Conservation (phyloP, 2,888 invertebrate genomes). For the Sipunculus nudus region DNA sequence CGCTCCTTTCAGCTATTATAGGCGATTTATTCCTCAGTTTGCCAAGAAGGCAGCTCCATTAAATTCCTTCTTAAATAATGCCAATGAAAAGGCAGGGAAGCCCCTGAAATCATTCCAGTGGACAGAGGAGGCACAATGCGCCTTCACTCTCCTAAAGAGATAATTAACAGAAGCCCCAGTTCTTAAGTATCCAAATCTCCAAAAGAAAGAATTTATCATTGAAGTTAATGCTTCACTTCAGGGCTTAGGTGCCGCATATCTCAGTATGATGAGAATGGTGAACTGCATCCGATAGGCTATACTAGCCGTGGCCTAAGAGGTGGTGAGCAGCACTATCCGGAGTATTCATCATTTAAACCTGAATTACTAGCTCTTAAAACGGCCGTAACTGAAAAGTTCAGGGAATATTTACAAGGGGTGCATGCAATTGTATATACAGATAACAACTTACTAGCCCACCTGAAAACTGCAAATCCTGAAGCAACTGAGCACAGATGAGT, state of each 20-base stretch:
- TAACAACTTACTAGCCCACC: neutral
- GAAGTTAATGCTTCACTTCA: neutral
- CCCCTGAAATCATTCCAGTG: neutral
- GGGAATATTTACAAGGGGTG: neutral
- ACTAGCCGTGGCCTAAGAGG: neutral
- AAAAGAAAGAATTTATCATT: neutral
- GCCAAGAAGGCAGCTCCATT: neutral
- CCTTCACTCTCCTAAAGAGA: neutral
- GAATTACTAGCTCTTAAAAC: neutral
- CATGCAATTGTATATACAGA: neutral
- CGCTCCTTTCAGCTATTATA: neutral
- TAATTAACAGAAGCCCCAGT: neutral
- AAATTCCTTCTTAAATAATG: neutral
- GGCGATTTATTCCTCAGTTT: neutral
- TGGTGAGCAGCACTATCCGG: neutral
- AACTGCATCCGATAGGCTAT: neutral
- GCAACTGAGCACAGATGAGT: slow-evolving; percentile 1
- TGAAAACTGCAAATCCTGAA: neutral
- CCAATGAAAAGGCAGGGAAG: neutral
- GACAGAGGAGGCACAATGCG: neutral
- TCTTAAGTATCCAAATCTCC: neutral
- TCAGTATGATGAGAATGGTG: neutral
- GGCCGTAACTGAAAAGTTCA: neutral
- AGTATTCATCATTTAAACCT: neutral
- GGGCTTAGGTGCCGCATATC: neutral